Base-by-base conservation (phyloP, 35 echinoderm and acorn worm species). In the Amphiura filiformis region DNA sequence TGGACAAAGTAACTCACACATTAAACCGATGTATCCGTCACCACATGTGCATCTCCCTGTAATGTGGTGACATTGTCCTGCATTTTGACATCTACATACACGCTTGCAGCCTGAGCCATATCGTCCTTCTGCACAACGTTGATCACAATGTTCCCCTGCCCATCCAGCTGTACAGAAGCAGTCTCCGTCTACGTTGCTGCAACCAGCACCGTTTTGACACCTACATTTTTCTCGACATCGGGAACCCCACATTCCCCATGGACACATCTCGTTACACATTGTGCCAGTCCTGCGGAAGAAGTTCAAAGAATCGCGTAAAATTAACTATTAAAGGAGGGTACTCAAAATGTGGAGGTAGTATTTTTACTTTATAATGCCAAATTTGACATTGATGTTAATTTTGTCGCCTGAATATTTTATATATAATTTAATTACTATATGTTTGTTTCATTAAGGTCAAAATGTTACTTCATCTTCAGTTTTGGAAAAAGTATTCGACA, bases 141-240 rank as follows among this genome's bases (percentile, higher is more conserved):
- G 57, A 34, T 38, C 44, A 56, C 91, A 97, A 20, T 31, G 52
- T 17, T n/a, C 13, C 18, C 91, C 92, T 38, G 86, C 34, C 78
- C 49, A 77, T 0, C 89, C 93, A 33, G 85, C 40, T 31, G 84
- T 47, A 64, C 91, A 93, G 75, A 61, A 65, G 79, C 88, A 97
- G 11, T 56, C 23, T 64, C 94, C 91, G 30, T 76, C 82, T 0
- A 82, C 76, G 13, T 32, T 75, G 79, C 91, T 85, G 77, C 89
- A 97, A n/a, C n/a, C 39, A 35, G 85, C 92, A 11, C 82, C 89
- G 23, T 91, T 91, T 37, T 91, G 38, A 57, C 92, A 97, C 17
- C 34, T 39, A 38, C 92, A 97, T 28, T 12, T 34, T 76, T 81
- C 36, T 47, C 47, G 79, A 15, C 61, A 70, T 15, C 26, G 26